Conservation (phyloP, 2,113 vertebrate species). For the Gobiocypris rarus region DNA sequence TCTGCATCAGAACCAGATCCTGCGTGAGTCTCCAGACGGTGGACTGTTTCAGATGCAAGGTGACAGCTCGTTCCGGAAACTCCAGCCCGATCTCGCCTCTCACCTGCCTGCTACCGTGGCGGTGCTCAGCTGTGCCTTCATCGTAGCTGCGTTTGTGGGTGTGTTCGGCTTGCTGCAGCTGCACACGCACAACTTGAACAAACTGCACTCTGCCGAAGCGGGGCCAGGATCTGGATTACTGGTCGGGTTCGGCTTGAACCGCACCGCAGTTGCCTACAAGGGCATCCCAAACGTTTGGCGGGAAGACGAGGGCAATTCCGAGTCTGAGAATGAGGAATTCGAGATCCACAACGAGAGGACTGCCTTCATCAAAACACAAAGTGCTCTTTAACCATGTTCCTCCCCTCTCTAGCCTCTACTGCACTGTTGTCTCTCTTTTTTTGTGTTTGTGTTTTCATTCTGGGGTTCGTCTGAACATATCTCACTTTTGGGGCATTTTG, state of each 20-base stretch:
- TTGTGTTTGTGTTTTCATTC: conserved; percentile 53
- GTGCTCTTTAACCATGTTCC: conserved; percentile 88
- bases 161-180: conserved; percentile 92
- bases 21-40: conserved; percentile 82
- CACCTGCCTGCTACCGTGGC: conserved; percentile 83
- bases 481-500: conserved; percentile 19
- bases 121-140: conserved; percentile 88
- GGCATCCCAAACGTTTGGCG: conserved; percentile 94
- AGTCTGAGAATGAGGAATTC: conserved; percentile 89
- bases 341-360: conserved; percentile 91
- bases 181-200: conserved; percentile 80
- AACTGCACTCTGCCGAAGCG: conserved; percentile 82
- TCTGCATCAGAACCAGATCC: conserved; percentile 87
- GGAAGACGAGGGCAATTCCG: conserved; percentile 84
- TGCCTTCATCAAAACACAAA: conserved; percentile 99
- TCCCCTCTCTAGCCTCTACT: conserved; percentile 54
- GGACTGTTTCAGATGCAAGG: conserved; percentile 42
- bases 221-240: conserved; percentile 48
- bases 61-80: not conserved
- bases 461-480: conserved; percentile 61
- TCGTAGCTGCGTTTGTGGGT: conserved; percentile 83
- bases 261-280: conserved; percentile 85
- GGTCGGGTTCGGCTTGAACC: conserved; percentile 66
- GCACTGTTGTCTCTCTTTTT: conserved; percentile 43
- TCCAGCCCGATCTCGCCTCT: conserved; percentile 60